These are phyloP conservation scores for Rhagologus leucostigma DNA, from an alignment of 2,113 vertebrate species.

Conservation along the genomic window DNA sequence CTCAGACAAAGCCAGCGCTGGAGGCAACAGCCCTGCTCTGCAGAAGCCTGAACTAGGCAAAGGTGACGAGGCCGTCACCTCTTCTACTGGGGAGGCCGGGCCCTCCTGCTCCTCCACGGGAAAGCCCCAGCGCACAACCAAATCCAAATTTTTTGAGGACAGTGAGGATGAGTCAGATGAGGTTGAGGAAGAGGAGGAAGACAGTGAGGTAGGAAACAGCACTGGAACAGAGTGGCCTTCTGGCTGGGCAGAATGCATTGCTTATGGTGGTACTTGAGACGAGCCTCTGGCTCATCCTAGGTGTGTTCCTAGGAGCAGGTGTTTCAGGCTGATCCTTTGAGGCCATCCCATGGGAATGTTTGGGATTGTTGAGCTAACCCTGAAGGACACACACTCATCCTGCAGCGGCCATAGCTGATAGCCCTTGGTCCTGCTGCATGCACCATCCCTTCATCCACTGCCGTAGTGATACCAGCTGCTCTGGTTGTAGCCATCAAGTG, in stretches of 20 bases:
- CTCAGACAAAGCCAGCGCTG: conserved; percentile 63
- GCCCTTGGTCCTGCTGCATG: neutral
- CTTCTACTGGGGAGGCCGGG: conserved; percentile 84
- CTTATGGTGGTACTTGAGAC: neutral
- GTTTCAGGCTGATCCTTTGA: neutral
- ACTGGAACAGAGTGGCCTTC: conserved; percentile 38
- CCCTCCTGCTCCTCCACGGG: conserved; percentile 93
- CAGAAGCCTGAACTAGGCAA: conserved; percentile 71
- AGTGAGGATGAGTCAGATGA: conserved; percentile 95
- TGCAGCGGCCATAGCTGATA: neutral
- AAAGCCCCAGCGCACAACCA: conserved; percentile 81
- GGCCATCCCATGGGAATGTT: neutral
- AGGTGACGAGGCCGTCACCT: conserved; percentile 77
- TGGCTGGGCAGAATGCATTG: conserved; percentile 19
- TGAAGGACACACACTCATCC: neutral
- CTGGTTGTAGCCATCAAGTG: neutral
- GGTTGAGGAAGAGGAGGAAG: conserved; percentile 84
- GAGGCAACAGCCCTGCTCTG: conserved; percentile 60
- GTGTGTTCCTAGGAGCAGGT: conserved; percentile 17
- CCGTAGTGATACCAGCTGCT: neutral
- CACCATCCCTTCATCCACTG: neutral
- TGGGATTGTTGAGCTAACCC: neutral
- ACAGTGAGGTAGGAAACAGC: conserved; percentile 78
- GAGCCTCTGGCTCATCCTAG: conserved; percentile 20
- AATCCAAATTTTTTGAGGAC: conserved; percentile 98